A percentile compares a stretch with the other conserved stretches of the same genome.
Evolutionary conservation across 2,888 invertebrate genomes (phyloP).

Genomic region (Dorcus parallelipipedus): DNA sequence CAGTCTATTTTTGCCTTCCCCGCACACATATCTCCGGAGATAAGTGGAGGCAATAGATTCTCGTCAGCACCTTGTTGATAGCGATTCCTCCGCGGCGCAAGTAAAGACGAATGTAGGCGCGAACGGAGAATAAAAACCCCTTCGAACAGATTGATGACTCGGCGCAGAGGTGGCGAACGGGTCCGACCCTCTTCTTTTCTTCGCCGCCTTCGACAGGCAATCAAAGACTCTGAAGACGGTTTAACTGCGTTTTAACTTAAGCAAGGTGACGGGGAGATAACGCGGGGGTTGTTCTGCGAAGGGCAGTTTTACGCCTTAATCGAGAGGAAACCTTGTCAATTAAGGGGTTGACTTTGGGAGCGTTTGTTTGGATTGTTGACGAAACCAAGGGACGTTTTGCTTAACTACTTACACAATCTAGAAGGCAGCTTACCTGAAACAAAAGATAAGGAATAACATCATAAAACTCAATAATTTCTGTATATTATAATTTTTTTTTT

Average conservation of each 20-base stretch:
- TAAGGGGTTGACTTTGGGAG: too few relatives aligned
- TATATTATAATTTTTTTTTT: too few relatives aligned
- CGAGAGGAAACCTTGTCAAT: too few relatives aligned
- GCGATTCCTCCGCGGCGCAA: background rate
- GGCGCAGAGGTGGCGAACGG: background rate
- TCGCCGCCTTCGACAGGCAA: background rate
- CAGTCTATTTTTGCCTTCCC: too few relatives aligned
- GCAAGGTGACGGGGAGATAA: background rate
- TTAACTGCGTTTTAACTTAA: background rate
- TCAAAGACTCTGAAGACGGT: background rate
- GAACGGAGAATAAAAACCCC: background rate
- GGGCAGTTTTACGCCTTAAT: too few relatives aligned
- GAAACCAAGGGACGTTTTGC: too few relatives aligned
- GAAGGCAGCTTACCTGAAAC: too few relatives aligned
- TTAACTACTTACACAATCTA: too few relatives aligned
- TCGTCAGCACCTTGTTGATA: background rate
- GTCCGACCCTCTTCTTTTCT: background rate
- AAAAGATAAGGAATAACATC: too few relatives aligned
- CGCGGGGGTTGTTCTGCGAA: too few relatives aligned
- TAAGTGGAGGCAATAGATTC: background rate
- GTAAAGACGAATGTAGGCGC: background rate
- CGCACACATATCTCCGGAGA: background rate
- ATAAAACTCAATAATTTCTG: too few relatives aligned
- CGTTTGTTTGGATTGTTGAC: too few relatives aligned
- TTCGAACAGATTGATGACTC: background rate